Evolutionary conservation across 2,113 vertebrate species (phyloP), one percentile per base, ranked within the genome.

Genomic region (Siniperca chuatsi): DNA sequence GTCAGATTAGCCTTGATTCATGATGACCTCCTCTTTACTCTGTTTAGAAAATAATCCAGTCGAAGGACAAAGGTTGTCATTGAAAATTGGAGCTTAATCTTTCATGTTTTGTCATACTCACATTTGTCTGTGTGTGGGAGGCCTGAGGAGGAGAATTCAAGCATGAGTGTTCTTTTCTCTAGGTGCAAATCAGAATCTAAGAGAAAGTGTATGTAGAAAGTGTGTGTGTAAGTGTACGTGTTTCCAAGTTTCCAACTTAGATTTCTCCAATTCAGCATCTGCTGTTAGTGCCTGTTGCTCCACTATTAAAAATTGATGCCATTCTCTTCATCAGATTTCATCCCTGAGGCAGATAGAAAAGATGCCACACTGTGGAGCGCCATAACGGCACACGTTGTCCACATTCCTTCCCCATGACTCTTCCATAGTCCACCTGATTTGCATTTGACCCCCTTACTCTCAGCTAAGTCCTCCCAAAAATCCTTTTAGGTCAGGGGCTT

Each of bases 401-500:
- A 83, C 78, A 90, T 90, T 90, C 85, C 67, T 85, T 73, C 78
- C 50, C 50, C 21, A 9, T 78, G 69, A 83, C 50, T 79, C 64
- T 10, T 62, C 73, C 69, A 50, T 61, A 65, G 65, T 83, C 81
- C 64, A 86, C 65, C 83, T 79, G 78, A 89, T 91, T 88, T 92
- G 87, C 86, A 88, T 89, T 52, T 75, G 60, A 87, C 75, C 86
- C 82, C 64, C 35, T 55, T 76, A 69, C 52, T 72, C 81, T 77
- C 11, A 42, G 66, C 66, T 74, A 67, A 81, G 68, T 79, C 82
- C 76, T 80, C 61, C 78, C 52, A 40, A 75, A 83, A 82, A 91
- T 29, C 33, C 78, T 83, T 48, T 48, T 33, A 77, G 90, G 89
- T 91, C 88, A 84, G 81, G 52, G 77, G 83, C 72, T 87, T 89